These are phyloP conservation scores for Megaleporinus macrocephalus DNA, from an alignment of 2,113 vertebrate species.

Conservation along the genomic window DNA sequence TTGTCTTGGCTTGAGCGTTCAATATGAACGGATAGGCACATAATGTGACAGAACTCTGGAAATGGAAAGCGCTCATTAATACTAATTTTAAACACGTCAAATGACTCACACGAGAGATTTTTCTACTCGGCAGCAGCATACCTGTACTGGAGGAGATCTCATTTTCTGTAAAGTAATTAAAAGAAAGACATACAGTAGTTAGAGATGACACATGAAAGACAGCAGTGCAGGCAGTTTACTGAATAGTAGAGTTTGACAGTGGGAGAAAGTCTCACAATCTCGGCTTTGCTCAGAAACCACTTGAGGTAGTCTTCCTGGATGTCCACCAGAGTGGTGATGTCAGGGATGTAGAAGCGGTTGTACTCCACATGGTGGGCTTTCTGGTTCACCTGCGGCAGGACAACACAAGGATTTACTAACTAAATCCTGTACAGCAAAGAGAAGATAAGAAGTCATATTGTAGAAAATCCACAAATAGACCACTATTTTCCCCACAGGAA, in stretches of 20 bases:
- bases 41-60: constrained; percentile 88
- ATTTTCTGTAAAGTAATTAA: constrained; percentile 84
- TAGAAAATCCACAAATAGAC: too few relatives aligned
- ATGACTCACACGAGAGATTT: neutral
- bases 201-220: neutral
- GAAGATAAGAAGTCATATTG: too few relatives aligned
- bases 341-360: constrained; percentile 93
- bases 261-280: constrained; percentile 82
- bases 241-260: neutral
- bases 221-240: neutral
- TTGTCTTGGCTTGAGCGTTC: constrained; percentile 96
- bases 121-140: constrained; percentile 58
- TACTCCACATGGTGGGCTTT: constrained; percentile 92
- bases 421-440: too few relatives aligned
- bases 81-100: neutral
- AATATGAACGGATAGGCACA: constrained; percentile 98
- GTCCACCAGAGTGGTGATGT: constrained; percentile 92
- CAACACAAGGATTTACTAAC: neutral
- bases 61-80: constrained; percentile 27
- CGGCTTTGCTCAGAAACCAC: constrained; percentile 95
- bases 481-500: too few relatives aligned
- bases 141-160: constrained; percentile 89
- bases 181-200: neutral
- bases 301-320: constrained; percentile 99
- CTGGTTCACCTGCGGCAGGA: constrained; percentile 85